Evolutionary conservation across 2,888 invertebrate genomes (phyloP), one percentile per base, ranked within the genome.

Genomic region (Pardosa pseudoannulata): DNA sequence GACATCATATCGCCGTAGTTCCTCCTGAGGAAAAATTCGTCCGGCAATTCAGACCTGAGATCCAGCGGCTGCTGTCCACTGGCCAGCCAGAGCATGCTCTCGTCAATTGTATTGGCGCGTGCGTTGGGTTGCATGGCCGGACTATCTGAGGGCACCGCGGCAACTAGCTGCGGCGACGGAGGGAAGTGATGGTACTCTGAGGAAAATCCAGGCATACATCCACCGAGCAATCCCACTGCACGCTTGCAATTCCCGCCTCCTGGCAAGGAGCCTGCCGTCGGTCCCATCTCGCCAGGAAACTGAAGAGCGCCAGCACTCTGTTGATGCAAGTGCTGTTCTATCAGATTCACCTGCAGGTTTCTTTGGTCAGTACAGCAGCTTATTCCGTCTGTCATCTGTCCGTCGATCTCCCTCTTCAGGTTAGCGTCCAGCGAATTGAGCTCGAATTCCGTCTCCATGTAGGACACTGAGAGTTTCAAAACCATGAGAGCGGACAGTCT

Each of bases 11-110:
- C 89, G 7, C 86, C 68, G 50, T 86, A 89, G 0, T 83, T 79
- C 2, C 89, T 79, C 32, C 88, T 71, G 64, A 88, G 73, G 72
- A 83, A 72, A 41, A 71, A 79, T 28, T 82, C 81, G 32, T 89
- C 89, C 23, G 76, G 36, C 6, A 92, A 91, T 90, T 94, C 94
- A 88, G 96, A 95, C 89, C 96, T 94, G 91, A 97, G 93, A 90
- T 96, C 96, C 73, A 96, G 92, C 0, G 96, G 96, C 90, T 95
- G 95, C 81, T 76, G 81, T 0, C 71, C 46, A 1, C 83, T 23
- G 13, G 82, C 70, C 62, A 88, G 73, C 83, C 87, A 85, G 73
- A 86, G 39, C 87, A 88, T 85, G 70, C 75, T 81, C 19, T 89
- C 89, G 9, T 89, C 89, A 23, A 89, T 31, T 6, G 85, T 56